phyloP scores from a whole-genome alignment of 2,797 vertebrate species.

The Sorex maritimensis region DNA sequence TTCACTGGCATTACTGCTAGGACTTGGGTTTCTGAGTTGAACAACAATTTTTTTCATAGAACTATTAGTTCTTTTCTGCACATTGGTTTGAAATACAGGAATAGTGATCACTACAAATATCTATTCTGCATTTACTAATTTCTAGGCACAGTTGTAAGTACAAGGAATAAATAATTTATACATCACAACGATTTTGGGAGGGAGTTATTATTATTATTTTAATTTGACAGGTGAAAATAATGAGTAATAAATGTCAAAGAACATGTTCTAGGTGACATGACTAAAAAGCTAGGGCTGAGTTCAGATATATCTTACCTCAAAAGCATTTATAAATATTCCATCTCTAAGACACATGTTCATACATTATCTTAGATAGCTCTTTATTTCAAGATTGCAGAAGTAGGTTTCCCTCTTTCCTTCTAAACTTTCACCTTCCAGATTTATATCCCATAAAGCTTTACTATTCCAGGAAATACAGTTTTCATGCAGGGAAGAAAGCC shows the following conservation, averaged over 20 bases:
- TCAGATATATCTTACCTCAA: neutral
- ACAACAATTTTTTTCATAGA: slow-evolving; percentile 5
- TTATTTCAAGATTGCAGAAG: neutral
- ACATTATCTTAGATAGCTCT: neutral
- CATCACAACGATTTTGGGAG: slow-evolving; percentile 26
- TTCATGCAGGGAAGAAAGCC: slow-evolving; percentile 31
- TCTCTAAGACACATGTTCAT: neutral
- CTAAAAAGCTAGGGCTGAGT: slow-evolving; percentile 25
- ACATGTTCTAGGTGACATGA: neutral
- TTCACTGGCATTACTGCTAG: slow-evolving; percentile 34
- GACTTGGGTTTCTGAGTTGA: slow-evolving; percentile 29
- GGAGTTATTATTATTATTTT: neutral
- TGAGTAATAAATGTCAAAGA: slow-evolving; percentile 33
- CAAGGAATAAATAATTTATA: neutral
- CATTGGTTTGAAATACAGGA: slow-evolving; percentile 38
- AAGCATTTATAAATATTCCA: neutral
- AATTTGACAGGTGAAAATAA: slow-evolving; percentile 42
- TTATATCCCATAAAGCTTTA: neutral
- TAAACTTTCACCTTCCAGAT: neutral
- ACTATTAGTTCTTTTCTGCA: neutral
- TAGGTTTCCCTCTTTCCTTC: neutral
- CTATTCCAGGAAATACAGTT: neutral
- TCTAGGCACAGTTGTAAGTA: neutral
- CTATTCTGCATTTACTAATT: neutral
- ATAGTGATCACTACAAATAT: slow-evolving; percentile 17